phyloP scores from a whole-genome alignment of 2,888 invertebrate genomes.

The Lathronympha strigana region DNA sequence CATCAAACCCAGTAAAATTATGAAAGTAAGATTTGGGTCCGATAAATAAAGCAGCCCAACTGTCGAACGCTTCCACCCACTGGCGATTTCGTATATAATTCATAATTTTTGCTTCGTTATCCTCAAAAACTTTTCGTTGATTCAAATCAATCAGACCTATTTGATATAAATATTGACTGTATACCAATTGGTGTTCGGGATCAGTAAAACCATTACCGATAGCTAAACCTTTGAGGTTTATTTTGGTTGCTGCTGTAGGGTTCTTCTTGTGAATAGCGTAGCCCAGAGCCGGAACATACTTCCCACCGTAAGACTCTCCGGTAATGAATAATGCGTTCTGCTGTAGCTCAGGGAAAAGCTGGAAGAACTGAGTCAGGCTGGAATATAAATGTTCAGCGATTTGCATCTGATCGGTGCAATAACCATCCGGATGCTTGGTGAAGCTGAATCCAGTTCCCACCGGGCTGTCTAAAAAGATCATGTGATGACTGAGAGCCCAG shows the following conservation, averaged over 20 bases:
- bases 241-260: constrained; percentile 85
- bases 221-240: constrained; percentile 78
- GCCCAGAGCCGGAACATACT: constrained; percentile 89
- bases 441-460: constrained; percentile 97
- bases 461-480: constrained; percentile 96
- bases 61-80: constrained; percentile 87
- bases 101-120: constrained; percentile 83
- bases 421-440: constrained; percentile 90
- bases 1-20: constrained; percentile 90
- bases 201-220: constrained; percentile 68
- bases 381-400: constrained; percentile 92
- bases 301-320: constrained; percentile 95
- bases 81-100: constrained; percentile 86
- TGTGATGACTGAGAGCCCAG: constrained; percentile 91
- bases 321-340: constrained; percentile 92
- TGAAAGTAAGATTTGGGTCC: constrained; percentile 87
- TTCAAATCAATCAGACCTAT: constrained; percentile 88
- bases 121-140: constrained; percentile 84
- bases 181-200: constrained; percentile 89
- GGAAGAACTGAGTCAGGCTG: constrained; percentile 92
- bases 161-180: constrained; percentile 92
- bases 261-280: constrained; percentile 88
- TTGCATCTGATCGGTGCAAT: constrained; percentile 90
- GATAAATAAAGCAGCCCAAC: constrained; percentile 87
- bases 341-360: constrained; percentile 90